These are phyloP conservation scores for Saxicola maurus DNA, from an alignment of 2,797 vertebrate genomes.

Conservation along the genomic window DNA sequence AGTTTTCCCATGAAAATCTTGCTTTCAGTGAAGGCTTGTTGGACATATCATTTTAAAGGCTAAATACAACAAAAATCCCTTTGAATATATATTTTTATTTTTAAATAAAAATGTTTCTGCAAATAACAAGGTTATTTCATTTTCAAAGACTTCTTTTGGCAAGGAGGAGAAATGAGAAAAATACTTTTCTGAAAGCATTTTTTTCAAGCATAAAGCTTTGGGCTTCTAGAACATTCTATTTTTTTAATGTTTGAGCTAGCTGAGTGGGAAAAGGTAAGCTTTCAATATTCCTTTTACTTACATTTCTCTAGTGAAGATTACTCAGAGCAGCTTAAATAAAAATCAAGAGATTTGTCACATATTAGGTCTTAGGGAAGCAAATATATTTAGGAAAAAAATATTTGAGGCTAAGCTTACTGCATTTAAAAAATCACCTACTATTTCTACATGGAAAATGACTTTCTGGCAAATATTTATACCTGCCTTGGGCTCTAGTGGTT, in stretches of 20 bases:
- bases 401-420: background rate
- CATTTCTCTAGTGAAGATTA: conserved; percentile 25
- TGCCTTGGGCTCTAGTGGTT: background rate
- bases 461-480: background rate
- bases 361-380: background rate
- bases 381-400: background rate
- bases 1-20: background rate
- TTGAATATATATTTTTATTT: background rate
- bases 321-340: conserved; percentile 47
- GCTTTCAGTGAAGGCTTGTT: background rate
- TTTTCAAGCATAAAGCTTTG: background rate
- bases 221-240: background rate
- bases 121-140: background rate
- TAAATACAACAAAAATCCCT: background rate
- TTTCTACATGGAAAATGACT: background rate
- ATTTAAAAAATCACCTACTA: background rate
- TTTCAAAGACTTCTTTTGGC: background rate
- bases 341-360: conserved; percentile 34
- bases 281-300: background rate
- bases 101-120: background rate
- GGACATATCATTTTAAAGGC: background rate
- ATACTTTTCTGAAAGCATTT: background rate
- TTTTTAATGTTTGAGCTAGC: background rate
- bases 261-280: conserved; percentile 20
- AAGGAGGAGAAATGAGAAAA: background rate